Percentiles rank a stretch among this genome's conserved stretches.
These are phyloP conservation scores for Hafferia zeledoni DNA, from an alignment of 2,797 vertebrate species.

Conservation along the genomic window DNA sequence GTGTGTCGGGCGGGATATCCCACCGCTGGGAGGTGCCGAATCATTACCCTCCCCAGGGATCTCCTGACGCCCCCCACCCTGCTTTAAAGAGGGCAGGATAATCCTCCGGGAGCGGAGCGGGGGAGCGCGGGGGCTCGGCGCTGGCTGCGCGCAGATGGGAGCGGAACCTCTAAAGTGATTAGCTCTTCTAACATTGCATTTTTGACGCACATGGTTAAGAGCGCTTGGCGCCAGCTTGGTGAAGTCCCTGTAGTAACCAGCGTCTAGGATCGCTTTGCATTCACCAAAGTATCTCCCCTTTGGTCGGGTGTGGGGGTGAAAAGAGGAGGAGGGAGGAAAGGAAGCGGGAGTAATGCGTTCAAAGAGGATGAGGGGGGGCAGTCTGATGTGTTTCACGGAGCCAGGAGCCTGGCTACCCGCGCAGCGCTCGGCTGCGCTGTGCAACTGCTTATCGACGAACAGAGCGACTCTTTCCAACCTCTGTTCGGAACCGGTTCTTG, in stretches of 20 bases:
- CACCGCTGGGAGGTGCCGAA: neutral
- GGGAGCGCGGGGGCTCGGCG: constrained; percentile 45
- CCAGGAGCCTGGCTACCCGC: neutral
- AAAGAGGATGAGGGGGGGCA: neutral
- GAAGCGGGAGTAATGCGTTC: constrained; percentile 13
- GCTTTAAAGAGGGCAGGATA: neutral
- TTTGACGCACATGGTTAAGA: constrained; percentile 80
- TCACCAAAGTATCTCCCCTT: constrained; percentile 62
- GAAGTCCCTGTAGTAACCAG: constrained; percentile 70
- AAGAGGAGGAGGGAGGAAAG: constrained; percentile 11
- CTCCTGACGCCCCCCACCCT: neutral
- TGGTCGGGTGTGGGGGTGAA: constrained; percentile 8
- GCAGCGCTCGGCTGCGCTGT: neutral
- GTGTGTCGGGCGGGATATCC: neutral
- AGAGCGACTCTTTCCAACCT: neutral
- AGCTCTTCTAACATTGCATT: constrained; percentile 75
- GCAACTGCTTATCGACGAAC: neutral
- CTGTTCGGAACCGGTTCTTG: neutral
- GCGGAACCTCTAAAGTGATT: constrained; percentile 77
- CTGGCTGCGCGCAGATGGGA: constrained; percentile 69
- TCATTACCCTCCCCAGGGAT: neutral
- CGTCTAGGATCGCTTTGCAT: constrained; percentile 69
- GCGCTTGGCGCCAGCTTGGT: constrained; percentile 77
- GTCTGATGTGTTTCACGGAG: neutral
- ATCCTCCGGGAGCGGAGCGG: constrained; percentile 28